A percentile compares a stretch with the other conserved stretches of the same genome.
These are phyloP conservation scores for Euspilapteryx auroguttella DNA, from an alignment of 2,888 invertebrate species.

Conservation along the genomic window DNA sequence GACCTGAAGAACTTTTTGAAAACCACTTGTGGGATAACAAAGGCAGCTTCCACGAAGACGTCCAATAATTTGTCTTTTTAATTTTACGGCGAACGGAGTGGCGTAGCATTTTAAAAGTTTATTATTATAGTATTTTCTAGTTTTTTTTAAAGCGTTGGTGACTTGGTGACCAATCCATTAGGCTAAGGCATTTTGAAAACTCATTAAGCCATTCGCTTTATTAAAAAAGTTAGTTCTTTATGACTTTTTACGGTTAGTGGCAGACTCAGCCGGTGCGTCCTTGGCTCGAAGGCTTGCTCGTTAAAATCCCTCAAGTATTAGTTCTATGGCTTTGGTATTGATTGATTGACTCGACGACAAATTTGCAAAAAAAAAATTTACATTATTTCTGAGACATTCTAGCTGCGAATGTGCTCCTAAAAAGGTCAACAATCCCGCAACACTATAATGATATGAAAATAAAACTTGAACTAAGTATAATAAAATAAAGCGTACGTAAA, in stretches of 20 bases:
- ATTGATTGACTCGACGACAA: too few relatives aligned
- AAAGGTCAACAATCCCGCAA: constrained; percentile 24
- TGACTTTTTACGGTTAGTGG: too few relatives aligned
- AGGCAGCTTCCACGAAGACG: constrained; percentile 57
- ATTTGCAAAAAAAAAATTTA: too few relatives aligned
- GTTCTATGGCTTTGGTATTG: constrained; percentile 34
- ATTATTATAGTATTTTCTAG: constrained; percentile 19
- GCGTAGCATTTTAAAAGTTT: constrained; percentile 37
- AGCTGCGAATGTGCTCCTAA: neutral
- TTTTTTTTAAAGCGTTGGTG: constrained; percentile 16
- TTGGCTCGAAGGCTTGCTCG: too few relatives aligned
- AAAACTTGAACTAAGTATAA: constrained; percentile 40
- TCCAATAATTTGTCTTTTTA: constrained; percentile 62
- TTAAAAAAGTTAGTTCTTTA: constrained; percentile 47
- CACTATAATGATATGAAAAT: constrained; percentile 42
- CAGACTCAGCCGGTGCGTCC: too few relatives aligned
- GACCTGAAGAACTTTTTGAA: constrained; percentile 55
- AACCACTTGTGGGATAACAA: constrained; percentile 62
- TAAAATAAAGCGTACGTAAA: constrained; percentile 44
- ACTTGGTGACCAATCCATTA: too few relatives aligned
- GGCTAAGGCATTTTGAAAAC: constrained; percentile 34
- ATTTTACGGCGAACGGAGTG: constrained; percentile 55
- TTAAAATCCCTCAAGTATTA: too few relatives aligned
- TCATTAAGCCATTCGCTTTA: constrained; percentile 40
- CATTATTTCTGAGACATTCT: too few relatives aligned